Base-by-base conservation (phyloP, 2,888 invertebrate genomes). In the Drosophila yooni region DNA sequence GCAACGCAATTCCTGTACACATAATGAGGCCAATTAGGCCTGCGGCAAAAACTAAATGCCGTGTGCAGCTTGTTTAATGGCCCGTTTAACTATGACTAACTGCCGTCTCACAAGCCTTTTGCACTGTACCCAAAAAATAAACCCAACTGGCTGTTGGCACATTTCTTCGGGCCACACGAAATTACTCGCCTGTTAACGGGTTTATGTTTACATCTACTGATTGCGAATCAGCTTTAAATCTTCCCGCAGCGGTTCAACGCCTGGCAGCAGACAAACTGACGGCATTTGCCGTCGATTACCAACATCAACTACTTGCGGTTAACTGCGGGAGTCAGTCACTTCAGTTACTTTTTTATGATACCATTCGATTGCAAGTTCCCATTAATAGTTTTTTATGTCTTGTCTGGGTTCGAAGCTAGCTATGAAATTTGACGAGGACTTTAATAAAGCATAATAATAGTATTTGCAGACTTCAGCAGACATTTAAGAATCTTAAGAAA, bases 1-100 rank as follows among this genome's bases (percentile, higher is more conserved):
- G 86, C 81, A 88, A 66, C 66, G 57, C 71, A 62, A 59, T 75
- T 85, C 68, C 83, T 69, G 79, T 70, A 51, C 57, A 74, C 85
- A 74, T 87, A 90, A 89, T 90, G 87, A 87, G 84, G 66, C 82
- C 90, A 87, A 90, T 87, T 89, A 89, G 76, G 82, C 89, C 75
- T 70, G 66, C 65, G 88, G 87, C 89, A 82, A 68, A 84, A 87
- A 87, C 88, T 84, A 87, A 89, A 87, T 84, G 82, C 89, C 88
- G 84, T 89, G 88, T 74, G 79, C 87, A 87, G 84, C 67, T 68
- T 87, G 69, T 83, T 79, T 89, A 84, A 84, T 84, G 82, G 89
- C 48, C 56, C 85, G 76, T 52, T 87, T 81, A 83, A 88, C 78
- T 81, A 81, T 50, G 48, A 60, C 53, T 66, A 59, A 50, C 51